These are phyloP conservation scores for Strongylocentrotus purpuratus DNA, from an alignment of 35 echinoderm and acorn worm genomes.

Conservation along the genomic window DNA sequence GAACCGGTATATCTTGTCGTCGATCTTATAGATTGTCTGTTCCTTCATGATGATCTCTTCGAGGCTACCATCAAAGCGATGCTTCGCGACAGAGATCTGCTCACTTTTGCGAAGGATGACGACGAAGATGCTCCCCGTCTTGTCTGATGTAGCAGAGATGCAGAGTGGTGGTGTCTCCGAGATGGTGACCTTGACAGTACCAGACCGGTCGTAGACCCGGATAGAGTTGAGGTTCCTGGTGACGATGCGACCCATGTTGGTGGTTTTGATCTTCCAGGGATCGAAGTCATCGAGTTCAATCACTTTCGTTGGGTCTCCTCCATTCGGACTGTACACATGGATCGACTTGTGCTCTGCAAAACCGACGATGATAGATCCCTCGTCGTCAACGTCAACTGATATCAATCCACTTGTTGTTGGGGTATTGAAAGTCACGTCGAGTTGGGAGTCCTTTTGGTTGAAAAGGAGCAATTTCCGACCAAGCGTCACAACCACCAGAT, in stretches of 20 bases:
- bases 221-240: conserved; percentile 1
- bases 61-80: conserved; percentile 14
- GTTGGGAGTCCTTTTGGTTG: neutral
- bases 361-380: neutral
- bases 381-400: conserved; percentile 30
- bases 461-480: neutral
- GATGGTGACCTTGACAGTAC: conserved; percentile 1
- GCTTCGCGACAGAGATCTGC: conserved; percentile 17
- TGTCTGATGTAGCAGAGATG: neutral
- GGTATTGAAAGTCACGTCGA: neutral
- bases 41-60: conserved; percentile 19
- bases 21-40: conserved; percentile 29
- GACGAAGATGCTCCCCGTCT: neutral
- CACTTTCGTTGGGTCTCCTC: conserved; percentile 3
- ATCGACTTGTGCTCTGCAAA: conserved; percentile 35
- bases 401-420: conserved; percentile 21
- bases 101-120: neutral
- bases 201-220: conserved; percentile 18
- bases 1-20: conserved; percentile 40
- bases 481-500: neutral
- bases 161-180: neutral
- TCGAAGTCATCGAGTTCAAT: conserved; percentile 9
- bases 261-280: neutral
- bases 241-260: neutral
- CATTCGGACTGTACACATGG: neutral